A percentile compares a stretch with the other conserved stretches of the same genome.
These are phyloP conservation scores for Drosophila longiperda DNA, from an alignment of 2,888 invertebrate species.

Conservation along the genomic window DNA sequence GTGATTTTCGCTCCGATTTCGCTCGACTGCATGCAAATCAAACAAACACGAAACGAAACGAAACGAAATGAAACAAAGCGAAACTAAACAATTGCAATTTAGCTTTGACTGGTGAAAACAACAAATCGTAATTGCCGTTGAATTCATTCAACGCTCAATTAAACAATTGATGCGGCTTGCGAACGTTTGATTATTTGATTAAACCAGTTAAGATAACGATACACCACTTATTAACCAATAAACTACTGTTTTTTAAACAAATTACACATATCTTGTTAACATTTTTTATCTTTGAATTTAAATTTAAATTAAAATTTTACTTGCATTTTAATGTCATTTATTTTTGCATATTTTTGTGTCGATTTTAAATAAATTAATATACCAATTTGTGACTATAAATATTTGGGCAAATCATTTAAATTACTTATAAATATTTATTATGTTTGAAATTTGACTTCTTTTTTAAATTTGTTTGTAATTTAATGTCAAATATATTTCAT, in stretches of 20 bases:
- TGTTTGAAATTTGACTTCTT: rapidly evolving
- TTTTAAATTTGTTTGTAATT: background rate
- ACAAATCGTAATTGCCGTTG: conserved; percentile 50
- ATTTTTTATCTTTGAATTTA: background rate
- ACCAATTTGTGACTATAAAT: background rate
- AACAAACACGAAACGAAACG: conserved; percentile 34
- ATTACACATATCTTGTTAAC: background rate
- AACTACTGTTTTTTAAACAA: background rate
- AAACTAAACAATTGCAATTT: conserved; percentile 39
- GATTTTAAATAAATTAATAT: background rate
- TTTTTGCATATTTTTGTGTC: background rate
- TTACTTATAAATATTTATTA: background rate
- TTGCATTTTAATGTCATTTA: background rate
- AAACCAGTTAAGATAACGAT: conserved; percentile 21
- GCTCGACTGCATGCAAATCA: conserved; percentile 54
- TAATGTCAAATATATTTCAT: background rate
- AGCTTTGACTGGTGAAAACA: conserved; percentile 58
- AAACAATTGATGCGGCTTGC: conserved; percentile 50
- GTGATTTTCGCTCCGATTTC: conserved; percentile 43
- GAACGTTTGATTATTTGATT: conserved; percentile 17
- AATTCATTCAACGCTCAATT: conserved; percentile 51
- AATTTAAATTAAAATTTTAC: background rate
- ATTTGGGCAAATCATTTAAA: too few relatives aligned
- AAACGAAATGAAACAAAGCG: conserved; percentile 16
- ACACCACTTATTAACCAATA: background rate